A percentile compares a stretch with the other conserved stretches of the same genome.
These are phyloP conservation scores for Amphipyra berbera DNA, from an alignment of 2,888 invertebrate genomes.

Conservation along the genomic window DNA sequence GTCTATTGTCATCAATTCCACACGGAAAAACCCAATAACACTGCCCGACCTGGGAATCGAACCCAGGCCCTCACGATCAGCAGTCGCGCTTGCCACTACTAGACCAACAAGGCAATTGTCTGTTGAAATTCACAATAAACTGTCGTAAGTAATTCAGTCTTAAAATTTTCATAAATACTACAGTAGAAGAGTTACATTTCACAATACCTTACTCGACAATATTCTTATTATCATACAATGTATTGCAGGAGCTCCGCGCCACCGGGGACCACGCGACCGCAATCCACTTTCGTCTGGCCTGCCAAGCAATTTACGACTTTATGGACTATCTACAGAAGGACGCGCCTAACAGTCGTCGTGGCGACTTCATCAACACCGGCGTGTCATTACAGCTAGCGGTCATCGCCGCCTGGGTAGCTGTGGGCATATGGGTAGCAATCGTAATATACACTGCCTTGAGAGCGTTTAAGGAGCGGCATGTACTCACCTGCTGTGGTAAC, in stretches of 20 bases:
- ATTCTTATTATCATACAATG: slow-evolving; percentile 26
- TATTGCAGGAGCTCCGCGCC: slow-evolving; percentile 82
- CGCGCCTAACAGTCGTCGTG: slow-evolving; percentile 91
- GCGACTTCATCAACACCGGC: slow-evolving; percentile 93
- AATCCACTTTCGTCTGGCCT: slow-evolving; percentile 92
- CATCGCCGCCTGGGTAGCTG: slow-evolving; percentile 90
- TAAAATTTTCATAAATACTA: too few relatives aligned
- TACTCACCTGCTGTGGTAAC: slow-evolving; percentile 86
- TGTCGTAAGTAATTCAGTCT: too few relatives aligned
- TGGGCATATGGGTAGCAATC: slow-evolving; percentile 89
- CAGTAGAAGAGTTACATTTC: too few relatives aligned
- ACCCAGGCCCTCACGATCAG: too few relatives aligned
- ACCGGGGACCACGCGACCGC: slow-evolving; percentile 90
- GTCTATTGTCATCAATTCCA: too few relatives aligned
- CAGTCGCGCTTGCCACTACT: too few relatives aligned
- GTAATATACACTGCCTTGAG: slow-evolving; percentile 88
- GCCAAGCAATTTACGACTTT: slow-evolving; percentile 94
- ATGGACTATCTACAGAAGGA: slow-evolving; percentile 95
- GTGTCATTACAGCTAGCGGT: slow-evolving; percentile 92
- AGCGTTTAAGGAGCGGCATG: slow-evolving; percentile 82
- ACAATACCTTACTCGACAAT: background rate
- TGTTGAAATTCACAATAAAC: too few relatives aligned
- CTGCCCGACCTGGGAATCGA: too few relatives aligned
- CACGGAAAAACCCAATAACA: too few relatives aligned
- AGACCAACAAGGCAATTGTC: too few relatives aligned